Base-by-base conservation (phyloP, 2,888 invertebrate genomes). In the Malthinus flaveolus region DNA sequence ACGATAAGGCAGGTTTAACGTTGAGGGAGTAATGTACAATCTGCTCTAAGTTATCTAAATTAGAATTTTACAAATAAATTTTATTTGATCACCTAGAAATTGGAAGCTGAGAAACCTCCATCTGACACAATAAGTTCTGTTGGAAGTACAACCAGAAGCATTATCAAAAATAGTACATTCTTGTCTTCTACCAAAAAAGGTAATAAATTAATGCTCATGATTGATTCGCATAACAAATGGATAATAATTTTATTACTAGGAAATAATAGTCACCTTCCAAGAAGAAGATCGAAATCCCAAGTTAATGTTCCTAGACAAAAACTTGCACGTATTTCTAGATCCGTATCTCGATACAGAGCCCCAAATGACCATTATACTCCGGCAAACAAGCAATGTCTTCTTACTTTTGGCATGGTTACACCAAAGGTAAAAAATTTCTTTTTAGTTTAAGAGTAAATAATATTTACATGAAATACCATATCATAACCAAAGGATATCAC, bases 401-500 rank as follows among this genome's bases (percentile, higher is more conserved):
- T 57, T 3, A 57, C 63, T 13, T 72, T 68, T 59, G 75, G 71
- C 49, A 58, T 63, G 33, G 67, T 77, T 5, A 76, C 75, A 12
- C 75, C 76, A 15, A 77, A 76, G 69, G 75, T 74, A 70, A 61
- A 10, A 23, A n/a, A 46, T 23, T 44, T 39, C 31, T 23, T 13
- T 46, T 11, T 10, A 9, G n/a, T 36, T 36, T n/a, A 5, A 35
- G n/a, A n/a, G n/a, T n/a, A n/a, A n/a, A n/a, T n/a, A n/a, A n/a
- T n/a, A n/a, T n/a, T n/a, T n/a, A n/a, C n/a, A n/a, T n/a, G n/a
- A n/a, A n/a, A n/a, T n/a, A n/a, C n/a, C n/a, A n/a, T n/a, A n/a
- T n/a, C n/a, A n/a, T n/a, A n/a, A n/a, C n/a, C n/a, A n/a, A n/a
- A n/a, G n/a, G n/a, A n/a, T n/a, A n/a, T n/a, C n/a, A n/a, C n/a